Conservation (phyloP, 2,797 vertebrate species). For the Potorous gilbertii region DNA sequence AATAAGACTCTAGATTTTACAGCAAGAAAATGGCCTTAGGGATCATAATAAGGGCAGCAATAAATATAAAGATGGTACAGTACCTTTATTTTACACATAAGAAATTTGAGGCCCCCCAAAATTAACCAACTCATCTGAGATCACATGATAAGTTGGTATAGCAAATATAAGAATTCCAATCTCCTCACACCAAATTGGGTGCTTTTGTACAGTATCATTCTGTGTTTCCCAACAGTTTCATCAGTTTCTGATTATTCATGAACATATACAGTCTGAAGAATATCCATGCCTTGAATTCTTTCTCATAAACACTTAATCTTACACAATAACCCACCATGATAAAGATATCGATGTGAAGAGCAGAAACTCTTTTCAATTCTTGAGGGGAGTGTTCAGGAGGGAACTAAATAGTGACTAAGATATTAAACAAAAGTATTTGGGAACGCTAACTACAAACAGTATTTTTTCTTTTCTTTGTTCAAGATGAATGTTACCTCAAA, state of each 20-base stretch:
- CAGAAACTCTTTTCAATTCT: not conserved
- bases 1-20: slow-evolving; percentile 20
- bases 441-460: not conserved
- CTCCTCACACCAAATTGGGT: not conserved
- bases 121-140: not conserved
- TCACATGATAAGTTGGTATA: not conserved
- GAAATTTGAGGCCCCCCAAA: not conserved
- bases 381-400: not conserved
- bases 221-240: not conserved
- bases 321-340: not conserved
- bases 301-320: not conserved
- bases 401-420: not conserved
- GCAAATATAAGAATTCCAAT: not conserved
- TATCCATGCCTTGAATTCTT: not conserved
- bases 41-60: not conserved
- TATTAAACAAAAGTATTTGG: not conserved
- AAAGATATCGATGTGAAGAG: not conserved
- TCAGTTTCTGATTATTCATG: not conserved
- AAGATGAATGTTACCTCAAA: not conserved
- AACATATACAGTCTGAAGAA: not conserved
- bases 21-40: not conserved
- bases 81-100: not conserved
- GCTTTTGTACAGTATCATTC: not conserved
- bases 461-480: not conserved
- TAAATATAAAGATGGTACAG: not conserved